These are phyloP conservation scores for Meteorus cinctellus DNA, from an alignment of 2,888 invertebrate species.

Conservation along the genomic window DNA sequence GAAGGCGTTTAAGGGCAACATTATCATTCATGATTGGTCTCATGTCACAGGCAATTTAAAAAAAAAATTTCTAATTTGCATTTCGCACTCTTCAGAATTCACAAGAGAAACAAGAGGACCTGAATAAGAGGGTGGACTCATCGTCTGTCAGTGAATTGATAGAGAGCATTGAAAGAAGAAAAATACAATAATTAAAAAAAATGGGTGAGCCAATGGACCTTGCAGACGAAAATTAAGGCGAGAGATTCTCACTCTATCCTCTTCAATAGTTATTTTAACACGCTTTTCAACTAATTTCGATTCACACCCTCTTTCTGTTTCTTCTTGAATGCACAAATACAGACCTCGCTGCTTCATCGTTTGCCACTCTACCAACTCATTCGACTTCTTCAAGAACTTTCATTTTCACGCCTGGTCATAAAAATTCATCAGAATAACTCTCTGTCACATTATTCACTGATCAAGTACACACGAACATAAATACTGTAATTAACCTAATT, in stretches of 20 bases:
- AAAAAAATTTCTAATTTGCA: not conserved
- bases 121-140: not conserved
- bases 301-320: not conserved
- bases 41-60: not conserved
- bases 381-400: not conserved
- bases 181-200: not conserved
- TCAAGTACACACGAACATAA: not conserved
- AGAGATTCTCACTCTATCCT: not conserved
- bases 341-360: not conserved
- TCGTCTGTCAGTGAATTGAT: not conserved
- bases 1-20: not conserved
- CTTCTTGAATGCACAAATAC: not conserved
- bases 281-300: not conserved
- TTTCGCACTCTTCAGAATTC: not conserved
- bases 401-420: not conserved
- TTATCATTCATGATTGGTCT: not conserved
- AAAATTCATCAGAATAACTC: not conserved
- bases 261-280: slow-evolving; percentile 1
- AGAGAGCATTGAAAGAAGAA: not conserved
- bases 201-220: not conserved
- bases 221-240: not conserved
- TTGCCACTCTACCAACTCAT: not conserved
- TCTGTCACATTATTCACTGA: not conserved
- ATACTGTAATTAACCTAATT: slow-evolving; percentile 1
- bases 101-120: not conserved